Conservation (phyloP, 2,113 vertebrate genomes). For the Etheostoma cragini region DNA sequence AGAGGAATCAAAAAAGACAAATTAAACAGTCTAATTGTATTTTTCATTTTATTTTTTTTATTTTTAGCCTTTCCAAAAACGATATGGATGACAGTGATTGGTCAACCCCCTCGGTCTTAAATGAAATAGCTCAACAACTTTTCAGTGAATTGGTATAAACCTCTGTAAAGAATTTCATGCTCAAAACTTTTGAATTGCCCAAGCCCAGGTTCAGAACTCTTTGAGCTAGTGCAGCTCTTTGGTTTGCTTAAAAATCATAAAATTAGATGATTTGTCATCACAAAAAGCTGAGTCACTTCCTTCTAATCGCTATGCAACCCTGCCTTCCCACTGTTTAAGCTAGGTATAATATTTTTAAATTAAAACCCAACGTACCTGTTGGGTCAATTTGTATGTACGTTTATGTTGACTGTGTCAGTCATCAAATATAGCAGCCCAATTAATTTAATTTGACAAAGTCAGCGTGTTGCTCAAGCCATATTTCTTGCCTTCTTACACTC, state of each 20-base stretch:
- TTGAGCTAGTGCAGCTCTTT: not conserved
- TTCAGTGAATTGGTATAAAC: not conserved
- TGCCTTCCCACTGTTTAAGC: not conserved
- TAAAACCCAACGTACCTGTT: conserved; percentile 24
- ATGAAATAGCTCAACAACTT: not conserved
- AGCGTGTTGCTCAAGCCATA: not conserved
- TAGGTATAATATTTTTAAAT: conserved; percentile 24
- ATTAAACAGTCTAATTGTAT: not conserved
- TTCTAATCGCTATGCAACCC: conserved; percentile 32
- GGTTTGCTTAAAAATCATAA: not conserved
- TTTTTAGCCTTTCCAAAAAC: not conserved
- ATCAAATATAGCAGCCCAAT: conserved; percentile 34
- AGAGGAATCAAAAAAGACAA: conserved; percentile 7
- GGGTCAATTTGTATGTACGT: conserved; percentile 17
- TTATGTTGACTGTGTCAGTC: conserved; percentile 37
- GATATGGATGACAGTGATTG: not conserved
- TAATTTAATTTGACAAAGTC: conserved; percentile 24
- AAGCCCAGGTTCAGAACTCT: not conserved
- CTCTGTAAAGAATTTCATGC: too few relatives aligned
- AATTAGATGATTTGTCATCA: conserved; percentile 1
- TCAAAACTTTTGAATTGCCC: not conserved
- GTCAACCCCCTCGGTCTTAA: not conserved
- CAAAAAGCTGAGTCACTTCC: not conserved
- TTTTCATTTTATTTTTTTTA: too few relatives aligned
- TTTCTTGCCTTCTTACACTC: not conserved